These are phyloP conservation scores for Oscheius sp. DNA, from an alignment of 2,888 invertebrate genomes.

Conservation along the genomic window DNA sequence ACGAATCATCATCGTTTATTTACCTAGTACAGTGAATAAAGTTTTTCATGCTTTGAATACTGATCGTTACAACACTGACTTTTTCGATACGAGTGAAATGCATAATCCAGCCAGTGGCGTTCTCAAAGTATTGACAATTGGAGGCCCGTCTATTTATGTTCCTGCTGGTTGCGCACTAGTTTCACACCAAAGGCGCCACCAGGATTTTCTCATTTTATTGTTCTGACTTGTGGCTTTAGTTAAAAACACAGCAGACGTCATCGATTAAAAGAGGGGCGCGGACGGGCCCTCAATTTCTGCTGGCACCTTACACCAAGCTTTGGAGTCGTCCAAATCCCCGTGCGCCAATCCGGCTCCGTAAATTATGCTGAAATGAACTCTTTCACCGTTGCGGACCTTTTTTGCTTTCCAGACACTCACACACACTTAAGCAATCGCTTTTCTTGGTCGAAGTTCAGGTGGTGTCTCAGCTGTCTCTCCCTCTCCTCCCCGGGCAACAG, in stretches of 20 bases:
- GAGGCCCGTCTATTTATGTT: neutral
- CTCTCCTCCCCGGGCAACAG: conserved; percentile 2
- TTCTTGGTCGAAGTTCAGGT: neutral
- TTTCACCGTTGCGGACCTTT: neutral
- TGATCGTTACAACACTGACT: too few relatives aligned
- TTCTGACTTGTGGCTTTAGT: conserved; percentile 27
- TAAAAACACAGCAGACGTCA: conserved; percentile 30
- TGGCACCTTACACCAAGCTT: conserved; percentile 4
- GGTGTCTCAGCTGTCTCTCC: neutral
- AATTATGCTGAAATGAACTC: conserved; percentile 19
- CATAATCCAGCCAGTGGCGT: conserved; percentile 1
- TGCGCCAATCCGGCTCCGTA: conserved; percentile 24
- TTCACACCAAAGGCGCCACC: conserved; percentile 15
- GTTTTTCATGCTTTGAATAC: too few relatives aligned
- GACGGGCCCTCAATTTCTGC: conserved; percentile 24
- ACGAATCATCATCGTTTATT: too few relatives aligned
- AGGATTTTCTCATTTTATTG: conserved; percentile 25
- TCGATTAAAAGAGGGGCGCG: conserved; percentile 28
- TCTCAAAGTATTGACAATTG: conserved; percentile 6
- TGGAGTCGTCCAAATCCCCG: conserved; percentile 25
- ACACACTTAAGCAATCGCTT: too few relatives aligned
- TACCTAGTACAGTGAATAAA: too few relatives aligned
- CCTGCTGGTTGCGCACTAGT: neutral
- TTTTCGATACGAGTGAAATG: too few relatives aligned
- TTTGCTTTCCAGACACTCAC: too few relatives aligned